These are phyloP conservation scores for Poicephalus meyeri DNA, from an alignment of 2,113 vertebrate genomes.

Conservation along the genomic window DNA sequence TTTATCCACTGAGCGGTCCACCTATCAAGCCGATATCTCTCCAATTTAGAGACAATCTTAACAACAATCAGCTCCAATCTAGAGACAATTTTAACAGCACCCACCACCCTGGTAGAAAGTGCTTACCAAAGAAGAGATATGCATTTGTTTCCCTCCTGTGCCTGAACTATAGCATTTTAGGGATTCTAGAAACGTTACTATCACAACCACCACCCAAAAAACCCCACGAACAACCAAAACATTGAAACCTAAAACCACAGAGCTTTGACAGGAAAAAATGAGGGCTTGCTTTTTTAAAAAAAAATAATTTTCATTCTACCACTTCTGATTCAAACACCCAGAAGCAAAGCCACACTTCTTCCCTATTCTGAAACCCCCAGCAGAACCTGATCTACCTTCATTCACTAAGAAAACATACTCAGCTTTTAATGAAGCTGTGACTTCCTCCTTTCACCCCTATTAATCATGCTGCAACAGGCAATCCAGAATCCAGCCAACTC, in stretches of 20 bases:
- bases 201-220: not conserved
- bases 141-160: not conserved
- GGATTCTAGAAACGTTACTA: not conserved
- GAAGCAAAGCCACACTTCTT: not conserved
- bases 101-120: not conserved
- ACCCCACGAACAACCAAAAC: not conserved
- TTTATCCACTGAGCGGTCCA: no score
- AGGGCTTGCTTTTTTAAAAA: not conserved
- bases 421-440: not conserved
- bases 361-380: not conserved
- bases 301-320: not conserved
- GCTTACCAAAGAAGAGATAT: not conserved
- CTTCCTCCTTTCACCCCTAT: not conserved
- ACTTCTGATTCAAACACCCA: not conserved
- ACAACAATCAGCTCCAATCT: no score
- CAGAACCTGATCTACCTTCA: not conserved
- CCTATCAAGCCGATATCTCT: no score
- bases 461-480: not conserved
- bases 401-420: not conserved
- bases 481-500: not conserved
- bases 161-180: not conserved
- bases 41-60: no score
- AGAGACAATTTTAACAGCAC: not conserved
- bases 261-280: not conserved
- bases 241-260: not conserved